phyloP scores from a whole-genome alignment of 2,797 vertebrate genomes.

The Macropus fuliginosus region DNA sequence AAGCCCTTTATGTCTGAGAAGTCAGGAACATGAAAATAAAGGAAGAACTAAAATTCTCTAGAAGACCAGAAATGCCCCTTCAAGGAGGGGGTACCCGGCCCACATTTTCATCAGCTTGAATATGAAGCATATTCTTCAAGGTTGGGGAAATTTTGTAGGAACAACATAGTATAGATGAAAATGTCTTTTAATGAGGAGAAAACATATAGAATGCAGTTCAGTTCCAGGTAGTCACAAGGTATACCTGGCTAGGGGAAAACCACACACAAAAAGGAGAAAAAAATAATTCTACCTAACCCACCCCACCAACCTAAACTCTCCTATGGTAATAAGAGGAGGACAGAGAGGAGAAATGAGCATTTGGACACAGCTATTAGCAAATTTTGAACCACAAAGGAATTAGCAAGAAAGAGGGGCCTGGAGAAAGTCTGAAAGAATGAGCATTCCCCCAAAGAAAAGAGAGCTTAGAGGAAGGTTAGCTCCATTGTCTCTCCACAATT shows the following conservation, averaged over 20 bases:
- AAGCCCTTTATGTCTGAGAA: constrained; percentile 3
- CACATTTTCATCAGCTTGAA: background rate
- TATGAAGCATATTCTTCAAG: background rate
- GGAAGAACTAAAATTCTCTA: background rate
- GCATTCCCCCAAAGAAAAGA: constrained; percentile 7
- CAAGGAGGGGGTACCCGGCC: background rate
- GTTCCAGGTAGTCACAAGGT: background rate
- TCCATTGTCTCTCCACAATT: background rate
- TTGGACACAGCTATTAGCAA: background rate
- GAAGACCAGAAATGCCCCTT: background rate
- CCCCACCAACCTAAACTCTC: background rate
- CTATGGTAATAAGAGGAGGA: background rate
- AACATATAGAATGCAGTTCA: background rate
- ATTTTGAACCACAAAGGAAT: constrained; percentile 26
- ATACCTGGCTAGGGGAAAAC: background rate
- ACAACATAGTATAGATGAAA: background rate
- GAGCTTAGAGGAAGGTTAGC: constrained; percentile 11
- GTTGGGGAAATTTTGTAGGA: background rate
- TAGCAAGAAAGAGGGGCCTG: background rate
- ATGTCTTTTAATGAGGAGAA: background rate
- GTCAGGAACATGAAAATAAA: constrained; percentile 17
- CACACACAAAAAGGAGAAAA: background rate
- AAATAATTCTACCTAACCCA: background rate
- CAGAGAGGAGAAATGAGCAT: background rate
- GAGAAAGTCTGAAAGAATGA: background rate